These are phyloP conservation scores for Oreohelix idahoensis DNA, from an alignment of 1,140 invertebrate species.

Conservation along the genomic window DNA sequence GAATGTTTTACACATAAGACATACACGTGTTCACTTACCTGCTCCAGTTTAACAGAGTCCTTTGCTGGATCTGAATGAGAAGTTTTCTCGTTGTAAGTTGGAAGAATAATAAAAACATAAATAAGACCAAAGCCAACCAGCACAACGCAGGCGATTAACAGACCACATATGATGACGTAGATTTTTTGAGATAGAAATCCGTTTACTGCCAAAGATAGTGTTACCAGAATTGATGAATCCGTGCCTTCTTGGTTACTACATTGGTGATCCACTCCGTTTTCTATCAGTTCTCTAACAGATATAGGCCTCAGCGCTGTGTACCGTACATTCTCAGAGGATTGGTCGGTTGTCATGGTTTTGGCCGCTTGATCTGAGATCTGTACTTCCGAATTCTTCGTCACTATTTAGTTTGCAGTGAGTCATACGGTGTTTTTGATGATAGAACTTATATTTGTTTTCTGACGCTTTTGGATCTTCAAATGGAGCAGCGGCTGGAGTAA, in stretches of 20 bases:
- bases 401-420: neutral
- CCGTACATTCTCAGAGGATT: neutral
- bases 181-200: conserved; percentile 3
- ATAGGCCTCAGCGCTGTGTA: conserved; percentile 8
- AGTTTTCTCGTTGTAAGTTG: conserved; percentile 8
- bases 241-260: neutral
- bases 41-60: too few relatives aligned
- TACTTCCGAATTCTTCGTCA: neutral
- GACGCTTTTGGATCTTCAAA: neutral
- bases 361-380: neutral
- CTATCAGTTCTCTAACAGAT: neutral
- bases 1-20: too few relatives aligned
- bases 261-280: neutral
- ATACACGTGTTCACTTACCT: too few relatives aligned
- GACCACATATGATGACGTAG: conserved; percentile 28
- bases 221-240: conserved; percentile 48
- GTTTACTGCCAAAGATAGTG: neutral
- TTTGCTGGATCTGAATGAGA: conserved; percentile 23
- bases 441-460: too few relatives aligned
- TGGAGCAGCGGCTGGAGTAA: neutral
- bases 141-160: conserved; percentile 10
- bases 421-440: neutral
- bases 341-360: neutral
- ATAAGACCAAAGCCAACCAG: conserved; percentile 24
- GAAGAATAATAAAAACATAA: conserved; percentile 41